Evolutionary conservation across 2,113 vertebrate species (phyloP), one percentile per base, ranked within the genome.

Genomic region (Casuarius casuarius): DNA sequence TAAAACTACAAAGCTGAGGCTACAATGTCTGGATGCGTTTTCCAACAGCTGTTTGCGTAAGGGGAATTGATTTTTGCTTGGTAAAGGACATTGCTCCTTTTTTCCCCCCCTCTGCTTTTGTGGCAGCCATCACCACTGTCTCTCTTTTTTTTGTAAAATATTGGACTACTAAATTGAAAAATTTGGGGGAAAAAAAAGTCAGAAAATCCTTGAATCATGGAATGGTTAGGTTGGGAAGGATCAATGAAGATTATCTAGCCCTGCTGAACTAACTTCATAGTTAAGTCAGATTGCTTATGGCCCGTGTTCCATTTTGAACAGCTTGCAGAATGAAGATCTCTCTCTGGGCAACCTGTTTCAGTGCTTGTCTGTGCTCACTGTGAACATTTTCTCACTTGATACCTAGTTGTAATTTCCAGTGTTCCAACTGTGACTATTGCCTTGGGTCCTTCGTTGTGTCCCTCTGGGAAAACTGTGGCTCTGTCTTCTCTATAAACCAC

Each of bases 71-170:
- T 6, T 88, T 90, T 91, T 94, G 38, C 40, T 28, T 92, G 59
- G 5, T 49, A 10, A 26, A 8, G 81, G 35, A 4, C 9, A 23
- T 58, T 0, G 1, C 22, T 88, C 35, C 3, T 1, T 70, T 70
- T 82, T 19, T 8, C 38, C 38, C 38, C 38, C 44, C 84, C 59
- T n/a, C 14, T 40, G 10, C 52, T 59, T 92, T 42, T 61, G 59
- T 67, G 72, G 51, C 35, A 52, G 13, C 21, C 76, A 26, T 61
- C 59, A 38, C 21, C 52, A 1, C 25, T 81, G 1, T 38, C 7
- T n/a, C 38, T 38, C 38, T 38, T 38, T 38, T 38, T 38, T 38
- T 38, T 38, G 38, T 38, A 38, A 48, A 73, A 49, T 77, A 18
- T 18, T 68, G 42, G 19, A 8, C 9, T 81, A 44, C 8, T 10